phyloP scores from a whole-genome alignment of 1,140 invertebrate genomes.

The Drosophila ficusphila region DNA sequence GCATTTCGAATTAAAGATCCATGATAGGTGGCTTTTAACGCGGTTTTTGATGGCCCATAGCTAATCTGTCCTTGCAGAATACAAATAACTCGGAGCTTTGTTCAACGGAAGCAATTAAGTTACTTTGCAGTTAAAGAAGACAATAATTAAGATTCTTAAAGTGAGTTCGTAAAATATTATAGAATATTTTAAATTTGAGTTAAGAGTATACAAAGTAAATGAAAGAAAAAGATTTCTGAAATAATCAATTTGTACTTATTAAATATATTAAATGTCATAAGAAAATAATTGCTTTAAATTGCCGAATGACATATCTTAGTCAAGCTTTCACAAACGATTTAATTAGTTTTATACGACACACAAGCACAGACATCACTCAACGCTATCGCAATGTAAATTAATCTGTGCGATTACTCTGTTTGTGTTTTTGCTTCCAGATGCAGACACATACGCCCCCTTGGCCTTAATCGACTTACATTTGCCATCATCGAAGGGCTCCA shows the following conservation, averaged over 20 bases:
- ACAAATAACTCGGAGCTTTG: no score
- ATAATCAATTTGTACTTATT: no score
- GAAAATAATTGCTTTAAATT: no score
- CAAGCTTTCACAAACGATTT: not conserved
- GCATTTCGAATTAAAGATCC: conserved; percentile 16
- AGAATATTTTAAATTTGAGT: no score
- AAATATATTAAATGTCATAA: no score
- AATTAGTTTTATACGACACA: not conserved
- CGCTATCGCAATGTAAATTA: not conserved
- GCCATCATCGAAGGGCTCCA: conserved; percentile 68
- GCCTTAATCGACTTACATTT: conserved; percentile 72
- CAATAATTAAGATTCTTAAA: no score
- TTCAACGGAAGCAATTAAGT: no score
- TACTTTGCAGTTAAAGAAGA: no score
- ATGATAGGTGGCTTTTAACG: not conserved
- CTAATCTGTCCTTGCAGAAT: not conserved
- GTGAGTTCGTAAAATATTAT: no score
- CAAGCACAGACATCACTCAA: conserved; percentile 1
- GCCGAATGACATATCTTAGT: not conserved
- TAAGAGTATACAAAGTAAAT: no score
- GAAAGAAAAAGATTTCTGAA: no score
- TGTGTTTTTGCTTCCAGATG: conserved; percentile 2
- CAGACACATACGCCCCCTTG: conserved; percentile 6
- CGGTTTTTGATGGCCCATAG: not conserved
- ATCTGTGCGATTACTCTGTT: not conserved